Base-by-base conservation (phyloP, 2,113 vertebrate genomes). In the Hippocampus abdominalis region DNA sequence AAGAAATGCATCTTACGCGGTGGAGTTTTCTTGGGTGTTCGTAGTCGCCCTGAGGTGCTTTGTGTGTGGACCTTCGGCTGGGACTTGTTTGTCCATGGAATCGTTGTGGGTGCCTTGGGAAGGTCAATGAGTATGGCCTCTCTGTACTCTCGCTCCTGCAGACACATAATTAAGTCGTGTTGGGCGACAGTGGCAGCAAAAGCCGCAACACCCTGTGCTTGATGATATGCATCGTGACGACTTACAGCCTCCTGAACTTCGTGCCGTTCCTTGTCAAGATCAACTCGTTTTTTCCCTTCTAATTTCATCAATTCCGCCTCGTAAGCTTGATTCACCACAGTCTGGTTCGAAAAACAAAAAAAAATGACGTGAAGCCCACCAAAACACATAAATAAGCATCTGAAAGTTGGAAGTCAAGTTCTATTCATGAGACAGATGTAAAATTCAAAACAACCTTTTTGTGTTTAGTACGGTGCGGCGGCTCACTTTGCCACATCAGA, bases 141-240 rank as follows among this genome's bases (percentile, higher is more conserved):
- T 84, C 92, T 90, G 89, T 93, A 91, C 82, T 91, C 87, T 80
- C 84, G 92, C 90, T 96, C 94, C 97, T 98, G 85, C 68, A 78
- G 42, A 72, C 25, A 77, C 16, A 75, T 7, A 74, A 44, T 12
- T 2, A 5, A 27, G 11, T 3, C 5, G 1, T 2, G 13, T 23
- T 44, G 16, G 12, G 12, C 6, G 21, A 54, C n/a, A 25, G 2
- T 42, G n/a, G 39, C 8, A 25, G 64, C 9, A 29, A 49, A 49
- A 66, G 18, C 20, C 5, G 16, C 18, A 7, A 49, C 48, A 21
- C 9, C 3, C 51, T 23, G 8, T n/a, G n/a, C 8, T 23, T 54
- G 21, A 23, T 23, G 9, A 54, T 3, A 23, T 9, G 9, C 51
- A 18, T 10, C 32, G 0, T 8, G 2, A 63, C 4, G 46, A 89